A percentile compares a stretch with the other conserved stretches of the same genome.
Evolutionary conservation across 2,888 invertebrate genomes (phyloP).

Genomic region (Agrotis segetum): DNA sequence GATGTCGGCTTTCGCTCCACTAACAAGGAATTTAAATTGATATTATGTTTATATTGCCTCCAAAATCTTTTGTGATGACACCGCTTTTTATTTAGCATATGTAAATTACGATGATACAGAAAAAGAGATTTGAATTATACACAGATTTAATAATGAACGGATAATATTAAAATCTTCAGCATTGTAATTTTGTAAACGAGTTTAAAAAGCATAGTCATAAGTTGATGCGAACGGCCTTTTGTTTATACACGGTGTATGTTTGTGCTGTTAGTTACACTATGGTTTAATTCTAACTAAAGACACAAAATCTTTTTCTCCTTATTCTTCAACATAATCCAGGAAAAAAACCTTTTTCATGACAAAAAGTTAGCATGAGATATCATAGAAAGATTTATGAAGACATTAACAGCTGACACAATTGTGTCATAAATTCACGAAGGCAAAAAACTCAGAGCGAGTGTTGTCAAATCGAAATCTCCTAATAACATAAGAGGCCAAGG

Average conservation of each 20-base stretch:
- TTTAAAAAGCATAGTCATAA: constrained; percentile 7
- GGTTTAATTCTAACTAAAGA: background rate
- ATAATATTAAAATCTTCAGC: constrained; percentile 83
- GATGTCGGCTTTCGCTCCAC: constrained; percentile 91
- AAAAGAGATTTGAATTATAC: constrained; percentile 89
- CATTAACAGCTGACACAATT: background rate
- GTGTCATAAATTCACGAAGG: background rate
- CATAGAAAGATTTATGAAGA: no score
- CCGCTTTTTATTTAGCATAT: constrained; percentile 91
- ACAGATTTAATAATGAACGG: constrained; percentile 86
- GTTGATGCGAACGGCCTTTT: background rate
- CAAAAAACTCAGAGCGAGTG: background rate
- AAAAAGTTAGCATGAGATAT: background rate
- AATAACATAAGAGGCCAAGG: constrained; percentile 38
- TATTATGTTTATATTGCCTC: constrained; percentile 91
- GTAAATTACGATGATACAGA: constrained; percentile 90
- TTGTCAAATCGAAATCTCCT: constrained; percentile 33
- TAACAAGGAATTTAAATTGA: constrained; percentile 91
- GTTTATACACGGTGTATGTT: background rate
- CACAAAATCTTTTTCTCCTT: background rate
- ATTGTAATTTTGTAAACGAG: constrained; percentile 75
- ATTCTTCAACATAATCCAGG: background rate
- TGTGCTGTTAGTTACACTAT: background rate
- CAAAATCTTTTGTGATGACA: constrained; percentile 91
- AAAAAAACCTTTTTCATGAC: background rate